These are phyloP conservation scores for Drosophila quinaria DNA, from an alignment of 2,888 invertebrate species.

Conservation along the genomic window DNA sequence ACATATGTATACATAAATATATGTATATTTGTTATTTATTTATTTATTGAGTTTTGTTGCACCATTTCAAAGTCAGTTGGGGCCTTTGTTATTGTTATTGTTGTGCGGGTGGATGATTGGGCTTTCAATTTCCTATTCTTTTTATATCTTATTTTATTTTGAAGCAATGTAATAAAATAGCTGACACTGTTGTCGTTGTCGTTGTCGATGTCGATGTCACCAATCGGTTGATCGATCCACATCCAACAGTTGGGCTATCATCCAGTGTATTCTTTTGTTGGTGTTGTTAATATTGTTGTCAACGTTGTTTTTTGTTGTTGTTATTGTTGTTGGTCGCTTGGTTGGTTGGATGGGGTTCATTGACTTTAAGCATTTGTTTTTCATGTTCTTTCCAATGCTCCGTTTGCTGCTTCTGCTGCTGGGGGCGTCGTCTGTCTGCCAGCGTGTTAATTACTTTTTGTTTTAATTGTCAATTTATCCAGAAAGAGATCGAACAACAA, in stretches of 20 bases:
- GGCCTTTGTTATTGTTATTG: constrained; percentile 25
- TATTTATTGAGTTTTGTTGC: constrained; percentile 41
- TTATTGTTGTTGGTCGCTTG: constrained; percentile 27
- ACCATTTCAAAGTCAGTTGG: constrained; percentile 66
- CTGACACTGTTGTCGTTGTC: constrained; percentile 23
- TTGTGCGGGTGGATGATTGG: constrained; percentile 28
- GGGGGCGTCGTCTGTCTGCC: constrained; percentile 31
- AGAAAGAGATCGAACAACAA: constrained; percentile 29
- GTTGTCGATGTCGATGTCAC: constrained; percentile 22
- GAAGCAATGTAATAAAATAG: constrained; percentile 34
- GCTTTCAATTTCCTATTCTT: constrained; percentile 35
- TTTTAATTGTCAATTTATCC: constrained; percentile 72
- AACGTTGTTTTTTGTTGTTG: constrained; percentile 24
- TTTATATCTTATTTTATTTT: constrained; percentile 8
- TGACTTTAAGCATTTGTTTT: constrained; percentile 63
- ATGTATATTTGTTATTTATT: constrained; percentile 33
- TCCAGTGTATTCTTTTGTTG: constrained; percentile 26
- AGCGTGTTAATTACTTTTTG: constrained; percentile 72
- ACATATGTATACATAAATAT: not conserved
- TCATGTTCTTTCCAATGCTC: constrained; percentile 46
- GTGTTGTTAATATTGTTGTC: constrained; percentile 5
- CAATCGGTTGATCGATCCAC: constrained; percentile 56
- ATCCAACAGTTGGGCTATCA: constrained; percentile 48
- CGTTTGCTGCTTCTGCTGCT: constrained; percentile 27
- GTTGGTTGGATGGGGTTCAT: constrained; percentile 60